Evolutionary conservation across 2,888 invertebrate genomes (phyloP).

Genomic region (Lycophotia porphyrea): DNA sequence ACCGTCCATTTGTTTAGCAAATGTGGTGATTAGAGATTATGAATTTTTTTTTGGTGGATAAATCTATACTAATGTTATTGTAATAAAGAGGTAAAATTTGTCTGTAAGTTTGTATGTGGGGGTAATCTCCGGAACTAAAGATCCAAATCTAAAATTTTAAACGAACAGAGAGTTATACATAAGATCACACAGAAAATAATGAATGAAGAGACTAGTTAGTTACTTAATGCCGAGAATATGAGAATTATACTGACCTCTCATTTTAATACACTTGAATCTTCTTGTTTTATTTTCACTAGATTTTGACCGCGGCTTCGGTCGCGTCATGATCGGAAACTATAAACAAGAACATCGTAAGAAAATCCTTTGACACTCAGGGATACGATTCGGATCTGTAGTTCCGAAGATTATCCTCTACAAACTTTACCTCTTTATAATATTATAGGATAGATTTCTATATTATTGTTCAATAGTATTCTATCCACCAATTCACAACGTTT

Average conservation of each 20-base stretch:
- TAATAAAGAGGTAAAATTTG: too few relatives aligned
- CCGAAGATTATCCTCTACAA: background rate
- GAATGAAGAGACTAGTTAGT: background rate
- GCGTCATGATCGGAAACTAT: background rate
- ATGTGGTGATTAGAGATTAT: background rate
- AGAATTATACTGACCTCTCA: background rate
- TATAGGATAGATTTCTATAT: background rate
- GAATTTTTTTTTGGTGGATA: background rate
- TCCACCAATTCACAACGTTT: background rate
- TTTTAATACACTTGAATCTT: background rate
- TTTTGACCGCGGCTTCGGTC: background rate
- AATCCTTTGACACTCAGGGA: background rate
- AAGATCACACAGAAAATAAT: background rate
- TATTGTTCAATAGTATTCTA: background rate
- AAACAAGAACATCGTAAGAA: background rate
- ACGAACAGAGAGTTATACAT: conserved; percentile 10
- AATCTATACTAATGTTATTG: background rate
- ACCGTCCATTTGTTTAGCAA: background rate
- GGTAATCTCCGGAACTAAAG: too few relatives aligned
- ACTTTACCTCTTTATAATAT: background rate
- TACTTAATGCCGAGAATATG: background rate
- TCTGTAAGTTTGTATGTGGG: too few relatives aligned
- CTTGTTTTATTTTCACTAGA: background rate
- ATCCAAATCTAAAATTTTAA: background rate
- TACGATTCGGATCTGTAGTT: background rate